Conservation (phyloP, 2,113 vertebrate species). For the Thermophis baileyi region DNA sequence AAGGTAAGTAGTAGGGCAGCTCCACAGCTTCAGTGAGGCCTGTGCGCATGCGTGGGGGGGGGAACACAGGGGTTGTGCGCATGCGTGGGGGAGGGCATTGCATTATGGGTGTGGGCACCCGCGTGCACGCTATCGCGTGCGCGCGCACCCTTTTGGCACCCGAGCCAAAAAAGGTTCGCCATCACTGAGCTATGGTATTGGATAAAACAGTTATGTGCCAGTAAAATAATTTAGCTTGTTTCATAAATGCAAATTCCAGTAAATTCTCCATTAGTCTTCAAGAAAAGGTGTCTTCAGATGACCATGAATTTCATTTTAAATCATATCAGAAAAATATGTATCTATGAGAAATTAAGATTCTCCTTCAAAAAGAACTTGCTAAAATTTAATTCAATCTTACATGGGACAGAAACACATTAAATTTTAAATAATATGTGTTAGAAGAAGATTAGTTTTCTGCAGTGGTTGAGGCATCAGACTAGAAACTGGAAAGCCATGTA, state of each 20-base stretch:
- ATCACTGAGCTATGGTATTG: background rate
- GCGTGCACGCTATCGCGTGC: no score
- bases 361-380: background rate
- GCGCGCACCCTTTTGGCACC: no score
- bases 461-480: background rate
- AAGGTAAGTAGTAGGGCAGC: no score
- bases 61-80: no score
- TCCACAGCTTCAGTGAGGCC: no score
- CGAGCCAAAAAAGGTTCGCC: no score
- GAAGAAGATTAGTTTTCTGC: background rate
- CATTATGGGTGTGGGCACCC: no score
- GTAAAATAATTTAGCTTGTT: conserved; percentile 25
- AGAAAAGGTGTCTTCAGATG: background rate
- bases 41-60: no score
- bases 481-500: background rate
- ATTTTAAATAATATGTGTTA: background rate
- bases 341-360: background rate
- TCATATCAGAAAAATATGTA: background rate
- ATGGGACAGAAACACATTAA: background rate
- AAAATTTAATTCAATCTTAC: background rate
- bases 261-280: background rate
- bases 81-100: no score
- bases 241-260: conserved; percentile 11
- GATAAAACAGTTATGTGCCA: conserved; percentile 3
- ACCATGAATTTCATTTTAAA: background rate